Evolutionary conservation across 2,888 invertebrate species (phyloP).

Genomic region (Calliopum simillimum): DNA sequence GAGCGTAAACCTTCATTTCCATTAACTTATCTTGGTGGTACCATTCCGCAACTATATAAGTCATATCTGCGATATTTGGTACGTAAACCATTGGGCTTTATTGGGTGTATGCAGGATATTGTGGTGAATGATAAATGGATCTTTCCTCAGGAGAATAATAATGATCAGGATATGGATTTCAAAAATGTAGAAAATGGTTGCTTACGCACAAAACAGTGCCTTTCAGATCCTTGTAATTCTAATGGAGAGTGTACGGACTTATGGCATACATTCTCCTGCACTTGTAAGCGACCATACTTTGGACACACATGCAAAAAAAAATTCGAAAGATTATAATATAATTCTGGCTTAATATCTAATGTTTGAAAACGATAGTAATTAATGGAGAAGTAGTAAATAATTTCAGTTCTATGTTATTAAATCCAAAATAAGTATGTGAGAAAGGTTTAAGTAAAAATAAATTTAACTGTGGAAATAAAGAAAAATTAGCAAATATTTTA

Average conservation of each 20-base stretch:
- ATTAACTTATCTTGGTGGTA: constrained; percentile 85
- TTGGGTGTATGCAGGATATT: constrained; percentile 94
- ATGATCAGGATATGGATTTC: constrained; percentile 59
- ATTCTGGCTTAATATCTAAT: too few species aligned
- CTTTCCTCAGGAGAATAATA: constrained; percentile 63
- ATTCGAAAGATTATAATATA: too few species aligned
- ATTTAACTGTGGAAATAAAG: too few species aligned
- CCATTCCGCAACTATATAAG: constrained; percentile 78
- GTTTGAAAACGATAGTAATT: too few species aligned
- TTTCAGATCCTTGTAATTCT: constrained; percentile 86
- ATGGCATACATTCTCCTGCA: constrained; percentile 89
- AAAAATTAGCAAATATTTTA: too few species aligned
- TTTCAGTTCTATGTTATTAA: too few species aligned
- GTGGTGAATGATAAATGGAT: constrained; percentile 87
- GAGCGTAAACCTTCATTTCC: constrained; percentile 90
- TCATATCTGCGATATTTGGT: constrained; percentile 71
- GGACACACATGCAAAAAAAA: constrained; percentile 90
- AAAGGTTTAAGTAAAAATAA: too few species aligned
- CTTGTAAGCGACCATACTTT: constrained; percentile 87
- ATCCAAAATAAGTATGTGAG: too few species aligned
- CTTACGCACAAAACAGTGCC: constrained; percentile 81
- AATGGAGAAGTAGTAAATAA: too few species aligned
- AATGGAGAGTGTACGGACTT: constrained; percentile 89
- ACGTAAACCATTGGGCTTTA: constrained; percentile 83
- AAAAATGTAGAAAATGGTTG: constrained; percentile 80